Evolutionary conservation across 2,797 vertebrate genomes (phyloP).

Genomic region (Sebastiscus tertius): DNA sequence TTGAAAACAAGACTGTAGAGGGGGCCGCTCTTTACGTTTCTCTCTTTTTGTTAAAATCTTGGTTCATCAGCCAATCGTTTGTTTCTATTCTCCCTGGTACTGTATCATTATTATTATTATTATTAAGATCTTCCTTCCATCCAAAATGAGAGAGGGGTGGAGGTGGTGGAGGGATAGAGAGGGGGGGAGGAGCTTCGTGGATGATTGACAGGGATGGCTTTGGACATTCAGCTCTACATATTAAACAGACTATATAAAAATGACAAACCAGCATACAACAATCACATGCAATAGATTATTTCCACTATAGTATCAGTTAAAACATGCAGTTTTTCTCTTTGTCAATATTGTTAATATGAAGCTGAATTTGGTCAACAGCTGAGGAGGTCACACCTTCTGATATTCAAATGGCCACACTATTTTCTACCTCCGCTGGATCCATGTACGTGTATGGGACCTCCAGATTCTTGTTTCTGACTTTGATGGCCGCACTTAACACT

Average conservation of each 20-base stretch:
- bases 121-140: constrained; percentile 62
- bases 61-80: constrained; percentile 67
- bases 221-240: constrained; percentile 70
- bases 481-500: constrained; percentile 19
- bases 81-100: constrained; percentile 68
- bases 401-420: constrained; percentile 66
- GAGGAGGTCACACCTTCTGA: background rate
- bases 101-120: constrained; percentile 48
- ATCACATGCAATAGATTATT: background rate
- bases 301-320: background rate
- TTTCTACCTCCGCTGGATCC: constrained; percentile 57
- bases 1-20: constrained; percentile 80
- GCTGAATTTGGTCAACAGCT: background rate
- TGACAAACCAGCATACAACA: background rate
- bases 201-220: constrained; percentile 73
- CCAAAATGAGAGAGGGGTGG: constrained; percentile 42
- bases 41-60: constrained; percentile 57
- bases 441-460: constrained; percentile 59
- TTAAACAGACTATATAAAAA: background rate
- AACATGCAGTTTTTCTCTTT: background rate
- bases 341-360: background rate
- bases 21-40: constrained; percentile 46
- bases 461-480: constrained; percentile 47
- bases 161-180: background rate
- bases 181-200: constrained; percentile 43